Percentiles rank a stretch among this genome's conserved stretches.
Conservation (phyloP, 2,113 vertebrate genomes). For the Bothrops jararaca region DNA sequence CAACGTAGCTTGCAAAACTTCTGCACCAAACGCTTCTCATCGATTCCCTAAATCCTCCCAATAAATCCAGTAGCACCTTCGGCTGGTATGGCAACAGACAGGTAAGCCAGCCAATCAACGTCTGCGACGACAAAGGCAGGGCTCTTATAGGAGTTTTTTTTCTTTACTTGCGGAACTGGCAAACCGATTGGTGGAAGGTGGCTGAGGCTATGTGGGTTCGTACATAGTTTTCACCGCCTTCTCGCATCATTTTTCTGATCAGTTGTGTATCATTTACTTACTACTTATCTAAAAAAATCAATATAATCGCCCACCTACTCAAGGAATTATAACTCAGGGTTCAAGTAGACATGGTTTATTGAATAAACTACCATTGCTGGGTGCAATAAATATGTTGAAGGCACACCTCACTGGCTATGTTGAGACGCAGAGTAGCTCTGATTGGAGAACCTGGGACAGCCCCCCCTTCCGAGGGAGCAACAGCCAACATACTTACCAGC, state of each 20-base stretch:
- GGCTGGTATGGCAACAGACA: too few relatives aligned
- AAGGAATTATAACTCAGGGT: background rate
- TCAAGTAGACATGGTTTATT: background rate
- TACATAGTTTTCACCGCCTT: background rate
- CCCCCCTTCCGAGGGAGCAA: too few relatives aligned
- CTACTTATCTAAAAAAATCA: too few relatives aligned
- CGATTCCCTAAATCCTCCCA: background rate
- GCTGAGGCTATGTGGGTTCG: constrained; percentile 1
- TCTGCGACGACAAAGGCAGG: accelerated
- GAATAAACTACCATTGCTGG: background rate
- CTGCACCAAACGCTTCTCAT: background rate
- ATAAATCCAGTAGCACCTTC: too few relatives aligned
- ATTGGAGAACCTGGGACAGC: too few relatives aligned
- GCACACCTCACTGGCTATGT: too few relatives aligned
- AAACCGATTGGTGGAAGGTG: background rate
- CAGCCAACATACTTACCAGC: too few relatives aligned
- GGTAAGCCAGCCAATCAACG: background rate
- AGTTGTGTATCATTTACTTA: too few relatives aligned
- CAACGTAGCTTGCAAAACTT: too few relatives aligned
- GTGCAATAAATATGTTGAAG: too few relatives aligned
- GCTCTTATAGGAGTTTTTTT: background rate
- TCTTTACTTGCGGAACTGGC: accelerated
- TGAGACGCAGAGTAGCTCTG: too few relatives aligned
- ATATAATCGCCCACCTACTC: background rate
- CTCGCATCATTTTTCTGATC: background rate